A percentile compares a stretch with the other conserved stretches of the same genome.
These are phyloP conservation scores for Neosalanx taihuensis DNA, from an alignment of 2,797 vertebrate genomes.

Conservation along the genomic window DNA sequence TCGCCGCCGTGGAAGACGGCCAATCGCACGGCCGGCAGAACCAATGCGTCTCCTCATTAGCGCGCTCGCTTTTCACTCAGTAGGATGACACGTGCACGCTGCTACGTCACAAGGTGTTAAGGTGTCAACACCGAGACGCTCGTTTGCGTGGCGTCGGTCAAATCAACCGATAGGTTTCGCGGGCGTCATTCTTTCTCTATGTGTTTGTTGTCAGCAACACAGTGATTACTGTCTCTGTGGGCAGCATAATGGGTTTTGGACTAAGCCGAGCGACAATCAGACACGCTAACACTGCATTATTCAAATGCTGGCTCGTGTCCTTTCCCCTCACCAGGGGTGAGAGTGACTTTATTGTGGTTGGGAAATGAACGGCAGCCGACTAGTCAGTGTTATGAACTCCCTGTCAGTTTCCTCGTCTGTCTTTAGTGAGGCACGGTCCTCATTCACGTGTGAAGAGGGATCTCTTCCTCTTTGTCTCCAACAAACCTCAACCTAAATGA, in stretches of 20 bases:
- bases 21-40: too few relatives aligned
- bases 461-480: not conserved
- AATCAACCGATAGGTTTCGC: constrained; percentile 1
- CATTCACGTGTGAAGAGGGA: constrained; percentile 24
- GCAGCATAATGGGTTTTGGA: not conserved
- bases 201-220: not conserved
- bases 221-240: not conserved
- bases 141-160: not conserved
- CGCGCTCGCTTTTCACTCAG: too few relatives aligned
- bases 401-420: constrained; percentile 23
- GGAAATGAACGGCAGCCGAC: not conserved
- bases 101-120: too few relatives aligned
- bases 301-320: constrained; percentile 5
- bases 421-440: constrained; percentile 22
- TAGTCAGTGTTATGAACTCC: constrained; percentile 22
- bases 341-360: constrained; percentile 10
- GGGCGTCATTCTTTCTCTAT: not conserved
- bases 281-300: constrained; percentile 15
- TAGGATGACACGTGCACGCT: too few relatives aligned
- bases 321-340: not conserved
- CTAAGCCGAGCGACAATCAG: not conserved
- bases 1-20: too few relatives aligned
- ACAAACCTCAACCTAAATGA: constrained; percentile 12
- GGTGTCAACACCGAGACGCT: too few relatives aligned
- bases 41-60: too few relatives aligned